Conservation (phyloP, 2,113 vertebrate species). For the Centropristis striata region DNA sequence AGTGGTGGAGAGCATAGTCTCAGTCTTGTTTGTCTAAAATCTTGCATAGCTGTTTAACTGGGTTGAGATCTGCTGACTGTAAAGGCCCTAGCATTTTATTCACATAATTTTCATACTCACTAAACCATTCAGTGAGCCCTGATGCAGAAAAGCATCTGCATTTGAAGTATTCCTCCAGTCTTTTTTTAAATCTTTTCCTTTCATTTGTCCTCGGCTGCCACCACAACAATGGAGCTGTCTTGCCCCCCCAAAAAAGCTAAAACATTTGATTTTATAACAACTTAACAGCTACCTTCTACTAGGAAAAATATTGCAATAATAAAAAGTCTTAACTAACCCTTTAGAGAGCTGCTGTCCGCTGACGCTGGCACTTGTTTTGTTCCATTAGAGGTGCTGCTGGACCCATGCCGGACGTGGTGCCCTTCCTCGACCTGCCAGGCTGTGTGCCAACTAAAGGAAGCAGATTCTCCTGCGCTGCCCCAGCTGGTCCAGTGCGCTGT, state of each 20-base stretch:
- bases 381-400: conserved; percentile 93
- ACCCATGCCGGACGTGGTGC: conserved; percentile 98
- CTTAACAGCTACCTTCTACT: not conserved
- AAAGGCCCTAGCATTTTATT: too few relatives aligned
- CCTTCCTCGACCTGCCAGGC: conserved; percentile 96
- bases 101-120: too few relatives aligned
- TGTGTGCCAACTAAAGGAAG: conserved; percentile 95
- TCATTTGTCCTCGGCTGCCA: not conserved
- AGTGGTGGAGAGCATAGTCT: too few relatives aligned
- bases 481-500: conserved; percentile 94
- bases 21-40: too few relatives aligned
- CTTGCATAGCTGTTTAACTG: too few relatives aligned
- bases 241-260: not conserved
- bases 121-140: too few relatives aligned
- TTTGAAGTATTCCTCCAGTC: too few relatives aligned
- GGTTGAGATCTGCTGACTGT: too few relatives aligned
- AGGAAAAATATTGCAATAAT: not conserved
- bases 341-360: not conserved
- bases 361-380: conserved; percentile 5
- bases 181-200: too few relatives aligned
- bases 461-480: conserved; percentile 87
- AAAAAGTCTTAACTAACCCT: not conserved
- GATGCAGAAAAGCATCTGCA: too few relatives aligned
- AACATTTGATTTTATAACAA: not conserved
- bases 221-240: not conserved